Evolutionary conservation across 2,797 vertebrate species (phyloP).

Genomic region (Betta splendens): DNA sequence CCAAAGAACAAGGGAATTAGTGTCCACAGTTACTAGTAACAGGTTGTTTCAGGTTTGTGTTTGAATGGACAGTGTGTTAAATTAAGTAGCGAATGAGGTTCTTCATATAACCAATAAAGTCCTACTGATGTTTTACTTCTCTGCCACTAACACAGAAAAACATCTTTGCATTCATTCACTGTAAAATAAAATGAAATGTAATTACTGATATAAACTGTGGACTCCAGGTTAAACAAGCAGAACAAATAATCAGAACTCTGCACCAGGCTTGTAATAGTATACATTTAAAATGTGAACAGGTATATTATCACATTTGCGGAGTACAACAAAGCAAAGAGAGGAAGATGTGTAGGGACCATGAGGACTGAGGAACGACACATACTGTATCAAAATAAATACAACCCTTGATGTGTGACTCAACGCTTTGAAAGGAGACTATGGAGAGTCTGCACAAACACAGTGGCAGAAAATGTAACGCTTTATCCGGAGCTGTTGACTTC

Average conservation of each 20-base stretch:
- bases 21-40: conserved; percentile 39
- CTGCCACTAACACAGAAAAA: too few relatives aligned
- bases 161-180: too few relatives aligned
- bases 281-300: not conserved
- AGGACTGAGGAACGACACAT: conserved; percentile 20
- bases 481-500: not conserved
- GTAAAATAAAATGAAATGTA: too few relatives aligned
- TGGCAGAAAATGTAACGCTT: conserved; percentile 5
- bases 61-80: conserved; percentile 7
- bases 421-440: conserved; percentile 28
- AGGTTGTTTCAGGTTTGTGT: conserved; percentile 40
- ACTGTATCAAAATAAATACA: conserved; percentile 37
- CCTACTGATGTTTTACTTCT: too few relatives aligned
- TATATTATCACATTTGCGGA: conserved; percentile 10
- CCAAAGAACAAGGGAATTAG: conserved; percentile 54
- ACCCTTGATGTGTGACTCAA: conserved; percentile 35
- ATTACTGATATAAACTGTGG: too few relatives aligned
- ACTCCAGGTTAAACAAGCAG: too few relatives aligned
- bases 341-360: not conserved
- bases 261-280: too few relatives aligned
- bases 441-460: conserved; percentile 2
- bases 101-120: conserved; percentile 28
- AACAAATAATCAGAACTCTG: too few relatives aligned
- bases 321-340: conserved; percentile 21
- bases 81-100: conserved; percentile 15